These are phyloP conservation scores for Stratiolaelaps scimitus DNA, from an alignment of 1,140 invertebrate genomes.

Conservation along the genomic window DNA sequence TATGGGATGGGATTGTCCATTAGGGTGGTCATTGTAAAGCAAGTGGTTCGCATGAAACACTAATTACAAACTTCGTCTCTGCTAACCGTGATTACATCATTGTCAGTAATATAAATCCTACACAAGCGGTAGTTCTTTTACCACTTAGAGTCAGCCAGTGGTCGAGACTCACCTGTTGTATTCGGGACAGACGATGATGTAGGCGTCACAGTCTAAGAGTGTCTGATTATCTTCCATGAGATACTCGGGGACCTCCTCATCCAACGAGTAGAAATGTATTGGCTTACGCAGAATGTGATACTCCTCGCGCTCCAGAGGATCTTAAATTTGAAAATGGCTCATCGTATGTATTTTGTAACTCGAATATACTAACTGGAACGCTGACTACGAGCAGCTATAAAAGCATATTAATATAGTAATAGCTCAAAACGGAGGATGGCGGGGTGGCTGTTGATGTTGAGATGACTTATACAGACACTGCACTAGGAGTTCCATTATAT, in stretches of 20 bases:
- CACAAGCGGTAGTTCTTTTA: background rate
- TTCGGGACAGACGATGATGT: slow-evolving; percentile 10
- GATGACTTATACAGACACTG: background rate
- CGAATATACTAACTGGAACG: too few relatives aligned
- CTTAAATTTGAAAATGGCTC: too few relatives aligned
- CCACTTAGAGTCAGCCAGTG: background rate
- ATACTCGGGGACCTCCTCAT: slow-evolving; percentile 33
- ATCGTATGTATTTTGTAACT: too few relatives aligned
- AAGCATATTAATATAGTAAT: background rate
- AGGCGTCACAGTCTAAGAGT: slow-evolving; percentile 13
- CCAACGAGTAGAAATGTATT: slow-evolving; percentile 40
- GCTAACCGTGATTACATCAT: too few relatives aligned
- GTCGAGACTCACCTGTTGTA: slow-evolving; percentile 4
- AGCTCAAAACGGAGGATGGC: background rate
- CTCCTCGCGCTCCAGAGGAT: slow-evolving; percentile 22
- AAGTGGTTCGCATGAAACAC: too few relatives aligned
- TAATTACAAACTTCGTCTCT: too few relatives aligned
- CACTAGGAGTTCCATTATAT: slow-evolving; percentile 27
- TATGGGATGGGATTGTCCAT: too few relatives aligned
- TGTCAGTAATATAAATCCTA: too few relatives aligned
- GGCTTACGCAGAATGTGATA: slow-evolving; percentile 35
- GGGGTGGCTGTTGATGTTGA: background rate
- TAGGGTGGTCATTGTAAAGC: too few relatives aligned
- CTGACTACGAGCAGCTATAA: too few relatives aligned
- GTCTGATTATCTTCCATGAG: slow-evolving; percentile 17